Evolutionary conservation across 2,113 vertebrate genomes (phyloP).

Genomic region (Panthera tigris): DNA sequence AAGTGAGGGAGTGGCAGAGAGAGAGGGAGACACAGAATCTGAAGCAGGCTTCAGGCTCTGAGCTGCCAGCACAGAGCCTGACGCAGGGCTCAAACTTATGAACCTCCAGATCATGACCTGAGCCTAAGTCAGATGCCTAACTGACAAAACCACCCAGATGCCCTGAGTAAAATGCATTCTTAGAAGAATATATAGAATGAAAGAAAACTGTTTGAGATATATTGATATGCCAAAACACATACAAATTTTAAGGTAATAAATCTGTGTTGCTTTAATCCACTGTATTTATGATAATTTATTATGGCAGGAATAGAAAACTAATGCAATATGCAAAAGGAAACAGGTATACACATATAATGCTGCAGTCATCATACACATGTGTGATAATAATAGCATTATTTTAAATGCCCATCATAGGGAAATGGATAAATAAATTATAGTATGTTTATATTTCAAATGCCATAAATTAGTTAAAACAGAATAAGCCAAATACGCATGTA

Average conservation of each 20-base stretch:
- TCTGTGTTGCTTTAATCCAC: not conserved
- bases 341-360: not conserved
- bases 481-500: not conserved
- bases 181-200: not conserved
- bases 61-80: too few relatives aligned
- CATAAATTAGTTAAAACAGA: not conserved
- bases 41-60: too few relatives aligned
- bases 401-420: not conserved
- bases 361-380: not conserved
- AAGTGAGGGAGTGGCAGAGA: too few relatives aligned
- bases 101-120: too few relatives aligned
- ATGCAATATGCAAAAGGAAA: not conserved
- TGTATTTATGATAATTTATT: not conserved
- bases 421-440: not conserved
- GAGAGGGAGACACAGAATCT: too few relatives aligned
- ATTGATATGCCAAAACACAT: not conserved
- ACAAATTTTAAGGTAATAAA: not conserved
- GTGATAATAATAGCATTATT: not conserved
- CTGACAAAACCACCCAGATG: too few relatives aligned
- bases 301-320: not conserved
- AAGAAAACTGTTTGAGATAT: not conserved
- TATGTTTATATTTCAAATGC: not conserved
- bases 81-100: too few relatives aligned
- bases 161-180: not conserved
- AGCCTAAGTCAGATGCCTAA: too few relatives aligned